Conservation (phyloP, 2,113 vertebrate genomes). For the Colinus virginianus region DNA sequence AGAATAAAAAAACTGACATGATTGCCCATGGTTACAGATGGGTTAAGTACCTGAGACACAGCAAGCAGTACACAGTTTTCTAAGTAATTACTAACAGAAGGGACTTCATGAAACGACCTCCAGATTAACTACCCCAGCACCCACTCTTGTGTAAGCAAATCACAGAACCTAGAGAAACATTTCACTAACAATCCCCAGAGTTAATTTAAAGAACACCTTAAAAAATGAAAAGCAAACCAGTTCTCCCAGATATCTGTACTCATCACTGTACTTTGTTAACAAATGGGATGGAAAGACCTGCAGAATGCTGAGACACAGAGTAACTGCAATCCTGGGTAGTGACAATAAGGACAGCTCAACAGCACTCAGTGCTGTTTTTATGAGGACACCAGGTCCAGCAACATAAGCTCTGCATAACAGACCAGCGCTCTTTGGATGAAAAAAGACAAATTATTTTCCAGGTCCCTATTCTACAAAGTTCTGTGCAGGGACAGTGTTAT, state of each 20-base stretch:
- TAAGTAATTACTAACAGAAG: background rate
- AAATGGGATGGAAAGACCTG: background rate
- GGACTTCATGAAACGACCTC: background rate
- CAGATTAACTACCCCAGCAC: background rate
- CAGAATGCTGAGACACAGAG: background rate
- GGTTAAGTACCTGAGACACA: background rate
- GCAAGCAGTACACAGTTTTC: background rate
- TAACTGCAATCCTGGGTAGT: background rate
- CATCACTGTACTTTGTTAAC: background rate
- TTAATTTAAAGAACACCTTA: background rate
- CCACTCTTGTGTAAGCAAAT: background rate
- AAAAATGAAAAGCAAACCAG: background rate
- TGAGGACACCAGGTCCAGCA: background rate
- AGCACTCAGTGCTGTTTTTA: background rate
- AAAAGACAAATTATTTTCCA: background rate
- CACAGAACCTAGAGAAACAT: background rate
- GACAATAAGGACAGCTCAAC: background rate
- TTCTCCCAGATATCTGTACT: background rate
- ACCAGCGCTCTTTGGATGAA: background rate
- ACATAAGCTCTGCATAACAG: fast-evolving
- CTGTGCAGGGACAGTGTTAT: background rate
- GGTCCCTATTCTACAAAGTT: background rate
- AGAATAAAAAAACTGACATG: background rate
- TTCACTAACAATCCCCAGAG: background rate
- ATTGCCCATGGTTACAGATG: background rate